A percentile compares a stretch with the other conserved stretches of the same genome.
Conservation (phyloP, 2,888 invertebrate genomes). For the Cepaea hortensis region DNA sequence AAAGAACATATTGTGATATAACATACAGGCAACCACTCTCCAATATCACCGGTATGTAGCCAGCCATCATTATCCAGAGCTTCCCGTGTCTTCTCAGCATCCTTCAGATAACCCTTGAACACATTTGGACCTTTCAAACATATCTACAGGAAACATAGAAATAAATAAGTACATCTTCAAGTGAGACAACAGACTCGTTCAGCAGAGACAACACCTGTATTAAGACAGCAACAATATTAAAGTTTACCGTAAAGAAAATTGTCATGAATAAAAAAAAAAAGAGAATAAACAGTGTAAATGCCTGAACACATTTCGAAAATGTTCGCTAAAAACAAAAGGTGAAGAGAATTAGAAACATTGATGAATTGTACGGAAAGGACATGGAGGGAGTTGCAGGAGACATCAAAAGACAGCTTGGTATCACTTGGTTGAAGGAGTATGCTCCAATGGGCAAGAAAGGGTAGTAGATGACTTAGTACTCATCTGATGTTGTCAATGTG, state of each 20-base stretch:
- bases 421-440: too few species aligned
- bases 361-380: too few species aligned
- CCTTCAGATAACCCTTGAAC: conserved; percentile 95
- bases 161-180: neutral
- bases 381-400: too few species aligned
- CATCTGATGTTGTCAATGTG: too few species aligned
- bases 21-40: conserved; percentile 91
- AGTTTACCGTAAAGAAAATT: neutral
- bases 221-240: too few species aligned
- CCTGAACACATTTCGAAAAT: too few species aligned
- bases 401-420: too few species aligned
- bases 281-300: neutral
- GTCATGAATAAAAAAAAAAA: neutral
- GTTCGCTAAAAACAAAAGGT: too few species aligned
- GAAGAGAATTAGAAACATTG: too few species aligned
- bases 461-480: too few species aligned
- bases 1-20: neutral
- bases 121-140: conserved; percentile 96
- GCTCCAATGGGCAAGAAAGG: too few species aligned
- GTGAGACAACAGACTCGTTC: neutral
- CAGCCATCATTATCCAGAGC: conserved; percentile 81
- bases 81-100: conserved; percentile 92
- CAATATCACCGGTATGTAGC: conserved; percentile 95
- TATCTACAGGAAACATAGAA: conserved; percentile 78
- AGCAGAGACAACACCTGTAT: neutral